phyloP scores from a whole-genome alignment of 2,888 invertebrate genomes.

The Eupithecia inturbata region DNA sequence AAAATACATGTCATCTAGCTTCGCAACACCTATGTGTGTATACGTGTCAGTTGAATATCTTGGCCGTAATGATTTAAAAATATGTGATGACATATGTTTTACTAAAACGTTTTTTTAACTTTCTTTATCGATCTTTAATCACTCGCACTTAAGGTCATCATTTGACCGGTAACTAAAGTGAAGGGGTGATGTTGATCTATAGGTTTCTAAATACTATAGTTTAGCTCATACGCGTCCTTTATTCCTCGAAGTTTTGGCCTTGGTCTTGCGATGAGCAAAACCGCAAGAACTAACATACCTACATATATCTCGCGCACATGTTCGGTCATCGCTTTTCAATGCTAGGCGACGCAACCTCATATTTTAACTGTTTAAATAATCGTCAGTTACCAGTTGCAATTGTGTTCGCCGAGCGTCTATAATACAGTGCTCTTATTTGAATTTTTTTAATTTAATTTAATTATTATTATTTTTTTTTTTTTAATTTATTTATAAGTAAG shows the following conservation, averaged over 20 bases:
- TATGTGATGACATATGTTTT: not conserved
- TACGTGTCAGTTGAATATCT: too few species aligned
- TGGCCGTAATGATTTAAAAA: constrained; percentile 3
- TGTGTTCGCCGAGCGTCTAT: constrained; percentile 25
- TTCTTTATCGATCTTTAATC: too few species aligned
- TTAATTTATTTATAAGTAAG: too few species aligned
- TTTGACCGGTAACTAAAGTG: constrained; percentile 4
- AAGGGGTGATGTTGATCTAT: not conserved
- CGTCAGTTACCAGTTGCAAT: constrained; percentile 26
- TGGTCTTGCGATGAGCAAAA: constrained; percentile 13
- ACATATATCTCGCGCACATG: constrained; percentile 7
- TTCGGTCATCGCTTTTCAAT: constrained; percentile 19
- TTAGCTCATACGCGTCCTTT: not conserved
- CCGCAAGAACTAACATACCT: constrained; percentile 12
- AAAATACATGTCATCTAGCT: not conserved
- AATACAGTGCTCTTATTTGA: constrained; percentile 28
- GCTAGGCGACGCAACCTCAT: constrained; percentile 26
- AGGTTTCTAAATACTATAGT: not conserved
- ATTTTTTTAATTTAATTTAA: too few species aligned
- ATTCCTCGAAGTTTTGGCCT: constrained; percentile 6
- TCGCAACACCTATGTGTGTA: not conserved
- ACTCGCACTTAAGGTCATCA: not conserved
- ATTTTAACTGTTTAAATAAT: constrained; percentile 37
- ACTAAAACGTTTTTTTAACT: not conserved
- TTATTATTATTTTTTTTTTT: too few species aligned